phyloP scores from a whole-genome alignment of 2,888 invertebrate genomes.

The Sphaeridia pumilis region DNA sequence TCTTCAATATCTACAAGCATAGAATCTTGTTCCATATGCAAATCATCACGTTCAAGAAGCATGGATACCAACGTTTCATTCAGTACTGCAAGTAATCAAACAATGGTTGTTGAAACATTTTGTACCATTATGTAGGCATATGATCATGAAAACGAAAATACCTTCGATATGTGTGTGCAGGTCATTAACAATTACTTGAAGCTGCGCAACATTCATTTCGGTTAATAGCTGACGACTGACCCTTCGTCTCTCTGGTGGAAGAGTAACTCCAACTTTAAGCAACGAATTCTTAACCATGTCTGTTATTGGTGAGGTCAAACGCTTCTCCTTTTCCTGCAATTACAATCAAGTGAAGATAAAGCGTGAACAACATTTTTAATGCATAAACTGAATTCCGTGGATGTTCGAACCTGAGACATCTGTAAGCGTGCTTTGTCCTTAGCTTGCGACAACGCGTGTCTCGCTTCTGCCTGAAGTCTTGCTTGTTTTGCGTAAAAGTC shows the following conservation, averaged over 20 bases:
- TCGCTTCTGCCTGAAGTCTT: constrained; percentile 70
- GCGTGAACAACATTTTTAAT: neutral
- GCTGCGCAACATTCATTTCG: constrained; percentile 85
- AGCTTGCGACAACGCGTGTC: constrained; percentile 76
- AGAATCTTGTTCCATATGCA: constrained; percentile 96
- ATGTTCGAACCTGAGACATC: constrained; percentile 47
- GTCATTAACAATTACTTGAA: constrained; percentile 89
- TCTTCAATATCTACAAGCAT: constrained; percentile 96
- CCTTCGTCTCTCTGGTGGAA: constrained; percentile 69
- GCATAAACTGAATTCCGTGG: neutral
- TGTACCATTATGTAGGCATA: neutral
- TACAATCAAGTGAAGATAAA: constrained; percentile 1
- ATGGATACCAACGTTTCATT: constrained; percentile 82
- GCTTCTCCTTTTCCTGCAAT: constrained; percentile 24
- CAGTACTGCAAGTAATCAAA: constrained; percentile 45
- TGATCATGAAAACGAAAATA: constrained; percentile 33
- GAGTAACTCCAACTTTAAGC: constrained; percentile 60
- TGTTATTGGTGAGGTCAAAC: constrained; percentile 52
- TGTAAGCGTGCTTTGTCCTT: constrained; percentile 85
- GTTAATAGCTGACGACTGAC: constrained; percentile 73
- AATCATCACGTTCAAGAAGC: constrained; percentile 82
- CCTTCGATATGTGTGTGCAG: constrained; percentile 83
- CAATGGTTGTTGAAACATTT: neutral
- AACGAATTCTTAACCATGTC: constrained; percentile 71
- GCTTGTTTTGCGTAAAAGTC: constrained; percentile 73